Conservation (phyloP, 1,140 invertebrate genomes). For the Araneus ventricosus region DNA sequence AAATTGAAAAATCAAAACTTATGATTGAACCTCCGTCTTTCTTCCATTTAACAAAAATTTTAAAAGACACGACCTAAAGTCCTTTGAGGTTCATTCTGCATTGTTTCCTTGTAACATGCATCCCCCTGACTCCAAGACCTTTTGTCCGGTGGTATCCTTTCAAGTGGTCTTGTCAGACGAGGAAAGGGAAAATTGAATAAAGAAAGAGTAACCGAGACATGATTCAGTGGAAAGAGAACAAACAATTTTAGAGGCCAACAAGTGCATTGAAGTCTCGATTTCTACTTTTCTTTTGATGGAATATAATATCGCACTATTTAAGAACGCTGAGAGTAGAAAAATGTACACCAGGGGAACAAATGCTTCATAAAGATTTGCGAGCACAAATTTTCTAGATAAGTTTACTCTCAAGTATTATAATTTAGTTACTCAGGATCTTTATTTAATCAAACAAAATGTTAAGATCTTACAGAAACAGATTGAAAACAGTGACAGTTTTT, state of each 20-base stretch:
- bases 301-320: neutral
- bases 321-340: neutral
- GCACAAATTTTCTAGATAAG: too few relatives aligned
- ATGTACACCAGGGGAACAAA: neutral
- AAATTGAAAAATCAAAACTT: neutral
- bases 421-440: too few relatives aligned
- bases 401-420: too few relatives aligned
- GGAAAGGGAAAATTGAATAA: neutral
- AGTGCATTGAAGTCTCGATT: neutral
- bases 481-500: too few relatives aligned
- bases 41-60: neutral
- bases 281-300: neutral
- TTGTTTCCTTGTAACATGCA: neutral
- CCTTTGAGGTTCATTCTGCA: neutral
- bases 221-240: neutral
- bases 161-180: neutral
- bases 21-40: neutral
- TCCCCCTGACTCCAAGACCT: neutral
- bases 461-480: too few relatives aligned
- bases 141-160: neutral
- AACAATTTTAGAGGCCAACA: neutral
- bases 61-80: neutral
- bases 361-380: neutral
- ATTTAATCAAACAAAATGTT: too few relatives aligned
- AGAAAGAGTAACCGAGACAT: neutral